Evolutionary conservation across 2,797 vertebrate species (phyloP), one percentile per base, ranked within the genome.

Genomic region (Gallinago stenura): DNA sequence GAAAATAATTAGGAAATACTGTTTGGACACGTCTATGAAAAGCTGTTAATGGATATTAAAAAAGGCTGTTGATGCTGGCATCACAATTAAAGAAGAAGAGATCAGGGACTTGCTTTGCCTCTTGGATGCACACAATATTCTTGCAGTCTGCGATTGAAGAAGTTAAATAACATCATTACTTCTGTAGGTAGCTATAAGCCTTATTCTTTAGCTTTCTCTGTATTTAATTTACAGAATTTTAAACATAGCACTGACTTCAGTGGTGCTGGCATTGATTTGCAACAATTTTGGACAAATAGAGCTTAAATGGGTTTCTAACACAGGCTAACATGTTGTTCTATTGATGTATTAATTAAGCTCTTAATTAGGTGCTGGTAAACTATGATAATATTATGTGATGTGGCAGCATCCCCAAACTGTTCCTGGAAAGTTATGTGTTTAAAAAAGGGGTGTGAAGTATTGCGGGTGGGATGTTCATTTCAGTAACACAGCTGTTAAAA

Each of bases 291-390:
- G 71, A 30, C 25, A 76, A 58, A 51, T 71, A 56, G 28, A 61
- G 65, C 56, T 60, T 87, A 77, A 73, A 53, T 41, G 18, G 33
- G 7, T 90, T 89, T 94, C 57, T 85, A 50, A 91, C 54, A 14
- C 15, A 90, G 62, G n/a, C 20, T 72, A 84, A 28, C 1, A 3
- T 86, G n/a, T 65, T 87, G 37, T 82, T 86, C n/a, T 86, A 28
- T 68, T 92, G 83, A 81, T 90, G 64, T 87, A 62, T 73, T 95
- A 95, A 93, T 94, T 77, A 95, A 89, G n/a, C 33, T 87, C 48
- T 80, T 92, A 73, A 62, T 85, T 89, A 85, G 10, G 8, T 66
- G 43, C 35, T 70, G 31, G 19, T 85, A 86, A 60, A 62, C 43
- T 78, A 26, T 73, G 61, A 69, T 12, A 43, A 30, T 33, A 33